Evolutionary conservation across 2,888 invertebrate species (phyloP), one percentile per base, ranked within the genome.

Genomic region (Bibio marci): DNA sequence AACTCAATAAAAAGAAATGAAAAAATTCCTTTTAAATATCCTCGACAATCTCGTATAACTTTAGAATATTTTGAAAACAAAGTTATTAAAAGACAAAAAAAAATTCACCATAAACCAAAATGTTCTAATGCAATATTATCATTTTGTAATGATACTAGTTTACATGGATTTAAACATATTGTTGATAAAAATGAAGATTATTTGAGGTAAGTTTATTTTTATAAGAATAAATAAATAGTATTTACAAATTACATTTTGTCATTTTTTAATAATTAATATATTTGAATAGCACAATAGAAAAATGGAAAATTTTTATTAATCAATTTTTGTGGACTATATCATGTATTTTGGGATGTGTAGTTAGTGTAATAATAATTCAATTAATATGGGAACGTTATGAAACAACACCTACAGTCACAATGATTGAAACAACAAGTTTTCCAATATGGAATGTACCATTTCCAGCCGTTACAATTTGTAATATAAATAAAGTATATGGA

Each of bases 361-460:
- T 31, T 13, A 7, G 13, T 14, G 14, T 31, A 13, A 31, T 31
- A 14, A 42, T 53, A 11, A 49, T 52, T 46, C 30, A 35, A 11
- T 42, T 49, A 1, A 45, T 51, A 15, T 52, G 51, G 51, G 42
- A 40, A 18, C 38, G 52, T 27, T 53, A 48, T 35, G 42, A 46
- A 8, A 40, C 41, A 4, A 50, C 50, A 27, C 52, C 54, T 2
- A 53, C 52, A 1, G 49, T 53, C 11, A 51, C 50, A 8, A 50
- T 49, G n/a, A 67, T 68, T 45, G 70, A 71, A 44, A 69, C 70
- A 34, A 73, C 70, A 1, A 71, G 73, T 50, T 65, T 69, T 39
- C 69, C 72, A 1, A 73, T 76, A 39, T 76, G 73, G 72, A 70
- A 73, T 46, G 69, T 73, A 34, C 68, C 70, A 0, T 77, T 75